A percentile compares a stretch with the other conserved stretches of the same genome.
phyloP scores from a whole-genome alignment of 2,888 invertebrate genomes.

The Heliconius aoede region DNA sequence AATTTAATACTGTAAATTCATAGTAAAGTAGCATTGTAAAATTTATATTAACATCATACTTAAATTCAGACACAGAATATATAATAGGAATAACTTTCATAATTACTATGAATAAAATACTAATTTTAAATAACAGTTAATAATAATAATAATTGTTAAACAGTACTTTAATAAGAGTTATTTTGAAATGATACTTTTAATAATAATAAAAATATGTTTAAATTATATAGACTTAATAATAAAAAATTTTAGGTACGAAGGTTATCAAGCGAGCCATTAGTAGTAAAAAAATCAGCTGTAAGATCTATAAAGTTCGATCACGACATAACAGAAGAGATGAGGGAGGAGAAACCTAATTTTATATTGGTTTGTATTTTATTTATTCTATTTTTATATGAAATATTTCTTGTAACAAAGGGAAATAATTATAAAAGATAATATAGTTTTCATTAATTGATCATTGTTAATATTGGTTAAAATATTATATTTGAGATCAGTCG shows the following conservation, averaged over 20 bases:
- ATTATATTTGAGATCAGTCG: too few species aligned
- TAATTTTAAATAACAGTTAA: too few species aligned
- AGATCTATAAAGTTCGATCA: constrained; percentile 78
- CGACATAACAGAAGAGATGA: constrained; percentile 79
- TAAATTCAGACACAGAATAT: not conserved
- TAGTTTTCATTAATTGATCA: not conserved
- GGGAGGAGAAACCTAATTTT: constrained; percentile 82
- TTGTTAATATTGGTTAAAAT: too few species aligned
- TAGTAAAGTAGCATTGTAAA: not conserved
- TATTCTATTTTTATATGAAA: constrained; percentile 12
- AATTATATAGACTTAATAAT: constrained; percentile 3
- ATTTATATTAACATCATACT: not conserved
- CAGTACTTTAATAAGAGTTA: too few species aligned
- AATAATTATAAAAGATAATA: not conserved
- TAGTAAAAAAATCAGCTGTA: constrained; percentile 75
- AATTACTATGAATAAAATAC: not conserved
- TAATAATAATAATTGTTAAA: too few species aligned
- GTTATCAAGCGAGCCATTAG: constrained; percentile 57
- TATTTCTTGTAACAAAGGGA: not conserved
- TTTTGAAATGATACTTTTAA: too few species aligned
- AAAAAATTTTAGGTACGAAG: constrained; percentile 54
- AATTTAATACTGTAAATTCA: too few species aligned
- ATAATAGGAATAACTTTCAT: not conserved
- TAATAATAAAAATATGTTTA: not conserved
- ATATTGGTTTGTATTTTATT: constrained; percentile 68